Conservation (phyloP, 1,140 invertebrate genomes). For the Stegodyphus dumicola region DNA sequence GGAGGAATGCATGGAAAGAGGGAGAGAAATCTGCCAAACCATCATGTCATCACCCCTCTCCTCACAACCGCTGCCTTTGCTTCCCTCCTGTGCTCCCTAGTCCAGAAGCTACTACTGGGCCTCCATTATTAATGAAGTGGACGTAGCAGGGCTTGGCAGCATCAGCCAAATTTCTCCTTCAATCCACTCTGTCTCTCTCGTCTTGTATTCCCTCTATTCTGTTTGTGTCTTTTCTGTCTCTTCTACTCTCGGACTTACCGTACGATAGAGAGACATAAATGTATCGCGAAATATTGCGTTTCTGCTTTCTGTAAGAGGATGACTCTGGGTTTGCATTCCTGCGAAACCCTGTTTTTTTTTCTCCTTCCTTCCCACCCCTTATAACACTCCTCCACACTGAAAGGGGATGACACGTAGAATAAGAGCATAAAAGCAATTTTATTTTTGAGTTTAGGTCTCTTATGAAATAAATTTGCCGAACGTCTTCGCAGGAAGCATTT, state of each 20-base stretch:
- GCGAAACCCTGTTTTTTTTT: neutral
- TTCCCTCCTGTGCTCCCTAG: neutral
- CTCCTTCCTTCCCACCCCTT: neutral
- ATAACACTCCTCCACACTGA: neutral
- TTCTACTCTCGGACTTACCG: neutral
- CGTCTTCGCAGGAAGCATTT: neutral
- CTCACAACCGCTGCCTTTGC: conserved; percentile 7
- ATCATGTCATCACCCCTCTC: conserved; percentile 36
- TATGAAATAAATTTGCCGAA: neutral
- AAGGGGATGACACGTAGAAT: neutral
- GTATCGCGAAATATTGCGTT: conserved; percentile 36
- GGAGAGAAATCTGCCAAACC: conserved; percentile 29
- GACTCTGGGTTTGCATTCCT: neutral
- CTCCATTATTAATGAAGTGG: conserved; percentile 56
- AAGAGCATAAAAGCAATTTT: neutral
- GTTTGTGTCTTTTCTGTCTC: neutral
- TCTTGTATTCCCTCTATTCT: neutral
- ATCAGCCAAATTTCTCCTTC: conserved; percentile 31
- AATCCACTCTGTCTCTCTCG: conserved; percentile 5
- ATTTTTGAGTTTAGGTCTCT: neutral
- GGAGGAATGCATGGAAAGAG: neutral
- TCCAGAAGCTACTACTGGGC: conserved; percentile 22
- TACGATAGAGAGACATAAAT: conserved; percentile 18
- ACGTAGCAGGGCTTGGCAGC: conserved; percentile 15
- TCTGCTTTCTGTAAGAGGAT: conserved; percentile 3